phyloP scores from a whole-genome alignment of 2,797 vertebrate genomes.

The Anisognathus igniventris region DNA sequence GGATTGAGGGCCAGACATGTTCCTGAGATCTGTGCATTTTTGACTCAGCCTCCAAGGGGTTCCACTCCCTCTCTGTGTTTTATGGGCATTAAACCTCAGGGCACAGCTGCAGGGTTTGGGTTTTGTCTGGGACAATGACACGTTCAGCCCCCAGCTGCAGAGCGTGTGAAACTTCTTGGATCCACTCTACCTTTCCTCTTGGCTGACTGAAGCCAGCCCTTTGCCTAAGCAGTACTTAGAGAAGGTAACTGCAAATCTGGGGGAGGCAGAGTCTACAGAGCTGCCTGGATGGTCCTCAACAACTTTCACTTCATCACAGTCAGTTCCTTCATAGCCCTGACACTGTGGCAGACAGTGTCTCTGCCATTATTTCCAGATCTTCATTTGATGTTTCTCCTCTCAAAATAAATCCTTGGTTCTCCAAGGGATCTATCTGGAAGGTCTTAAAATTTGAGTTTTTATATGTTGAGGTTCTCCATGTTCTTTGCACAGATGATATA shows the following conservation, averaged over 20 bases:
- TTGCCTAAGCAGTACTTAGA: neutral
- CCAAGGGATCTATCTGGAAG: slow-evolving; percentile 65
- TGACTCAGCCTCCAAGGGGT: neutral
- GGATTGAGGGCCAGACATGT: neutral
- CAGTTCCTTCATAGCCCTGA: slow-evolving; percentile 71
- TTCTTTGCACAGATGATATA: slow-evolving; percentile 68
- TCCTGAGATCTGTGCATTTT: neutral
- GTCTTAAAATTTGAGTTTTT: slow-evolving; percentile 76
- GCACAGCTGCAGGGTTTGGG: neutral
- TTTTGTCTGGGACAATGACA: neutral
- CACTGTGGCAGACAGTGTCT: slow-evolving; percentile 82
- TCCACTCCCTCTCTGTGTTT: neutral
- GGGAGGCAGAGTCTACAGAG: neutral
- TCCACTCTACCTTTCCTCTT: neutral
- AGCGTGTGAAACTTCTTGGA: neutral
- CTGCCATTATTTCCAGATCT: slow-evolving; percentile 65
- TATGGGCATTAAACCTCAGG: neutral
- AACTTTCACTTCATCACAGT: neutral
- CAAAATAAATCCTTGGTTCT: slow-evolving; percentile 65
- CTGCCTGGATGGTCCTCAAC: neutral
- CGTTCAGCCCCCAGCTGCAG: neutral
- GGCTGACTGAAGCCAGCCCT: neutral
- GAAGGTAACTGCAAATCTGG: neutral
- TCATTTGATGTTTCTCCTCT: slow-evolving; percentile 65
- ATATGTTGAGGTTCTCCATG: slow-evolving; percentile 69